Evolutionary conservation across 2,113 vertebrate genomes (phyloP).

Genomic region (Butorides virescens): DNA sequence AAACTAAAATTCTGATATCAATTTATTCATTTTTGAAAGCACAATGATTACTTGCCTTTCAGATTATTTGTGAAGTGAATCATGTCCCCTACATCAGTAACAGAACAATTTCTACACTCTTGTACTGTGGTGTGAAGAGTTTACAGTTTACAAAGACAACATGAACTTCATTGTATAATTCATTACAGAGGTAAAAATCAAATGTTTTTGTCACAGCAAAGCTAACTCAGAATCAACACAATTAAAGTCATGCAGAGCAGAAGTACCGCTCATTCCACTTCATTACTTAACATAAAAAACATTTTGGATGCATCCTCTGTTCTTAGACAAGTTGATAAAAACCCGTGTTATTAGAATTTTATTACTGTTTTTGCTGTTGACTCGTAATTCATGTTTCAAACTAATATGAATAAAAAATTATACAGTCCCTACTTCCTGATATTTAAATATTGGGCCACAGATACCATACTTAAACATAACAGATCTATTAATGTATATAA

Average conservation of each 20-base stretch:
- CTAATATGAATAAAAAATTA: not conserved
- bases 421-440: not conserved
- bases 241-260: not conserved
- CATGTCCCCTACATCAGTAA: not conserved
- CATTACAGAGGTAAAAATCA: not conserved
- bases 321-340: not conserved
- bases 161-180: not conserved
- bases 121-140: not conserved
- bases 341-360: not conserved
- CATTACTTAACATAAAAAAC: not conserved
- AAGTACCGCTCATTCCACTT: not conserved
- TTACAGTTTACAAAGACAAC: not conserved
- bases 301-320: not conserved
- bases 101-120: not conserved
- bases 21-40: not conserved
- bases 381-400: not conserved
- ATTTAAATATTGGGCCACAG: not conserved
- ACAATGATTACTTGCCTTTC: not conserved
- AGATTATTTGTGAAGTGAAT: not conserved
- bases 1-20: not conserved
- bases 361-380: not conserved
- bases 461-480: not conserved
- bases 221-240: not conserved
- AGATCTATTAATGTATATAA: not conserved
- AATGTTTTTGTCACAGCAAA: not conserved